Evolutionary conservation across 1,140 invertebrate species (phyloP).

Genomic region (Cotesia chilonis): DNA sequence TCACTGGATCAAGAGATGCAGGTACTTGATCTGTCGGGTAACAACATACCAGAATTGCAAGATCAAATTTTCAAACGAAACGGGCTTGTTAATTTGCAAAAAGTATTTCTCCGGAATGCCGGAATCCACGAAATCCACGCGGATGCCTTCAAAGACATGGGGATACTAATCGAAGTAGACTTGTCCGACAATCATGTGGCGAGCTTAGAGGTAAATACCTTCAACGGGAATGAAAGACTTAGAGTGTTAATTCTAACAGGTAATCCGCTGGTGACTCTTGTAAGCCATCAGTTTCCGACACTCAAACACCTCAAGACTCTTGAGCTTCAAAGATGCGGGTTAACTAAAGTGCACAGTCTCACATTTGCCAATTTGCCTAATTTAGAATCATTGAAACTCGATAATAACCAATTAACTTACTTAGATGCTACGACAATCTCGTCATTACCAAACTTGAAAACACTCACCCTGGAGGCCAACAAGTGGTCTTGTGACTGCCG

Average conservation of each 20-base stretch:
- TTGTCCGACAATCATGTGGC: conserved; percentile 78
- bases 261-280: conserved; percentile 74
- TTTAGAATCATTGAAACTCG: conserved; percentile 77
- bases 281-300: conserved; percentile 74
- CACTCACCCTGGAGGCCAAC: conserved; percentile 83
- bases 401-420: conserved; percentile 74
- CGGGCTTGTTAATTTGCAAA: conserved; percentile 84
- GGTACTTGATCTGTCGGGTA: conserved; percentile 83
- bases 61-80: conserved; percentile 81
- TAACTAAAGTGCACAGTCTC: conserved; percentile 75
- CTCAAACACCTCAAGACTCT: conserved; percentile 76
- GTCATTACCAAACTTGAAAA: conserved; percentile 76
- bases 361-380: conserved; percentile 74
- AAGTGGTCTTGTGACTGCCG: conserved; percentile 90
- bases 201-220: conserved; percentile 75
- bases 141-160: conserved; percentile 85
- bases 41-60: conserved; percentile 78
- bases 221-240: conserved; percentile 78
- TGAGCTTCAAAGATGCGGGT: conserved; percentile 79
- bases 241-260: conserved; percentile 74
- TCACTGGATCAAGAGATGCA: conserved; percentile 84
- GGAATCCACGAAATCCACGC: conserved; percentile 78
- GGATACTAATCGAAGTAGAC: conserved; percentile 87
- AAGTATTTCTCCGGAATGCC: conserved; percentile 79
- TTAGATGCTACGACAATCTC: conserved; percentile 73